Evolutionary conservation across 2,113 vertebrate genomes (phyloP).

Genomic region (Triplophysa rosa): DNA sequence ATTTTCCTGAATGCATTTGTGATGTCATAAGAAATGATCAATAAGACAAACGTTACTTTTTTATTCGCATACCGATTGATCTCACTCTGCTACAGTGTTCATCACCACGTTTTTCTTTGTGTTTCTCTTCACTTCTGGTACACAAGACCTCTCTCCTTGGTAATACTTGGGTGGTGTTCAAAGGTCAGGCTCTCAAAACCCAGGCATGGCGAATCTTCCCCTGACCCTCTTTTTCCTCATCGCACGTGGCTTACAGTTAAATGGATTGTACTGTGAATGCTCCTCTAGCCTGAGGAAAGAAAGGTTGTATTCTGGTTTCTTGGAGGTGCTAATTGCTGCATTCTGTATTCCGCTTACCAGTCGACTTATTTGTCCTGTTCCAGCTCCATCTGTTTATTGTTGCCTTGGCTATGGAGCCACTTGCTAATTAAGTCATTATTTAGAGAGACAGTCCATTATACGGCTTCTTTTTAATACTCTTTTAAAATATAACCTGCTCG

Average conservation of each 20-base stretch:
- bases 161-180: conserved; percentile 43
- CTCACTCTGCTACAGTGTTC: not conserved
- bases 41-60: too few relatives aligned
- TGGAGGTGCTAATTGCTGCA: conserved; percentile 5
- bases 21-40: too few relatives aligned
- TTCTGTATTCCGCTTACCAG: conserved; percentile 36
- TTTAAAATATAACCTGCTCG: conserved; percentile 45
- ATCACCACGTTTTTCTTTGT: not conserved
- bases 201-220: conserved; percentile 24
- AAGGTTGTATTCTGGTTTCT: conserved; percentile 16
- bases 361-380: conserved; percentile 51
- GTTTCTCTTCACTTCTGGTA: not conserved
- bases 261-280: conserved; percentile 12
- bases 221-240: conserved; percentile 17
- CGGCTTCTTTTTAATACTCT: conserved; percentile 20
- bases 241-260: not conserved
- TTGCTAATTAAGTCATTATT: conserved; percentile 56
- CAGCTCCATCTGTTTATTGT: conserved; percentile 50
- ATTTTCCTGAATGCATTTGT: too few relatives aligned
- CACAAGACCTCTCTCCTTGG: conserved; percentile 17
- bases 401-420: conserved; percentile 38
- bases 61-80: not conserved
- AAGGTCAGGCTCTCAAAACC: conserved; percentile 42
- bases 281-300: conserved; percentile 27
- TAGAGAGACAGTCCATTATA: conserved; percentile 49